Base-by-base conservation (phyloP, 2,888 invertebrate species). In the Notodonta dromedarius region DNA sequence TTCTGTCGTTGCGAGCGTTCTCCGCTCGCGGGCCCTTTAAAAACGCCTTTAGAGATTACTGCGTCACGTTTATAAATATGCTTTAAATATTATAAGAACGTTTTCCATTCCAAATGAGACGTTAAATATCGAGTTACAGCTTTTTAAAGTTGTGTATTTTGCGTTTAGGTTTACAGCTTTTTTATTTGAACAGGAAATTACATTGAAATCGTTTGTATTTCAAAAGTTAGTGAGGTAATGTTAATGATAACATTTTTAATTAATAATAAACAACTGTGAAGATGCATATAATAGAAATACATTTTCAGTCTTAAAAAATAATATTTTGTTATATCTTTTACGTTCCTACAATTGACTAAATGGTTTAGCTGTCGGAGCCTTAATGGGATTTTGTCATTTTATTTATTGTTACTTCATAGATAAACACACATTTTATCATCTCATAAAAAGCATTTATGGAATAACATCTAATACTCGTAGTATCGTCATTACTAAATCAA, bases 21-120 rank as follows among this genome's bases (percentile, higher is more conserved):
- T 2, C 16, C 14, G 39, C 35, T 39, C 54, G 54, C 39, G 54
- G 39, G 63, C 67, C 73, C 74, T 78, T 67, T 63, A 73, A 74
- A 70, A 75, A 67, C 56, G 62, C 66, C 60, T 63, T 65, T 62
- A 56, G 59, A 70, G 72, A 78, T 79, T 74, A 76, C 71, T 64
- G 67, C 62, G 57, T 59, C 61, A 58, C 55, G 32, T 60, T 57
- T 58, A 51, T 58, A 56, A 61, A 65, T 66, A 63, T 56, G 32
- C 35, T 53, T 53, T 35, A 32, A 54, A 54, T 39, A n/a, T 39
- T 54, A 40, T 39, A 35, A 39, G 54, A 54, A 54, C 14, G 54
- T 54, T 54, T 52, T 39, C 35, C 53, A 53, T 53, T 53, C 39
- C n/a, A 9, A 54, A 54, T 39, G 54, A 54, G 12, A 35, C 54